Percentiles rank a stretch among this genome's conserved stretches.
These are phyloP conservation scores for Hirtodrosophila alboralis DNA, from an alignment of 2,888 invertebrate genomes.

Conservation along the genomic window DNA sequence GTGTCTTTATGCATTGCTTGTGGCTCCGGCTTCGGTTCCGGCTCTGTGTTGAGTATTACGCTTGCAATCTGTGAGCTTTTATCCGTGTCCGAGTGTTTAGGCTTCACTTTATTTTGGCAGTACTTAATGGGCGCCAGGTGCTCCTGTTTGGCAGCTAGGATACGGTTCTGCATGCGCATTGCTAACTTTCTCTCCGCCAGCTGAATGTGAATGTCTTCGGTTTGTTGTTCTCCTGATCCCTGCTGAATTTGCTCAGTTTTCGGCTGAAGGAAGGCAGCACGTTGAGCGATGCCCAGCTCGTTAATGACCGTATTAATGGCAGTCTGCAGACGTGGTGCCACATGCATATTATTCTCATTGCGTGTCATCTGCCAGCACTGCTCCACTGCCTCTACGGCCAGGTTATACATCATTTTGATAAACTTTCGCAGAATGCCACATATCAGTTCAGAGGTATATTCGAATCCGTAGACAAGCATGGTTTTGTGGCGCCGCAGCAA, in stretches of 20 bases:
- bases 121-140: slow-evolving; percentile 18
- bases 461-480: slow-evolving; percentile 75
- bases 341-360: slow-evolving; percentile 12
- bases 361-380: slow-evolving; percentile 30
- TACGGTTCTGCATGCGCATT: slow-evolving; percentile 15
- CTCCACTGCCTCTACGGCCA: slow-evolving; percentile 35
- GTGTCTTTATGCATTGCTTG: not conserved
- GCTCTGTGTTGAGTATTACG: not conserved
- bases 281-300: slow-evolving; percentile 31
- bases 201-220: too few relatives aligned
- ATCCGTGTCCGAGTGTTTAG: not conserved
- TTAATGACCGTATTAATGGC: slow-evolving; percentile 42
- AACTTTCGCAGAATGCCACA: slow-evolving; percentile 30
- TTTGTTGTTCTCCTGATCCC: not conserved
- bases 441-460: not conserved
- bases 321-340: slow-evolving; percentile 40
- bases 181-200: slow-evolving; percentile 21
- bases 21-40: not conserved
- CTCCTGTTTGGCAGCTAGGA: slow-evolving; percentile 2
- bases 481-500: slow-evolving; percentile 94
- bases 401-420: slow-evolving; percentile 13
- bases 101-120: too few relatives aligned
- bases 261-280: too few relatives aligned
- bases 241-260: not conserved
- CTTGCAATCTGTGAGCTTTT: not conserved